These are phyloP conservation scores for Marcusenius ussheri DNA, from an alignment of 2,113 vertebrate genomes.

Conservation along the genomic window DNA sequence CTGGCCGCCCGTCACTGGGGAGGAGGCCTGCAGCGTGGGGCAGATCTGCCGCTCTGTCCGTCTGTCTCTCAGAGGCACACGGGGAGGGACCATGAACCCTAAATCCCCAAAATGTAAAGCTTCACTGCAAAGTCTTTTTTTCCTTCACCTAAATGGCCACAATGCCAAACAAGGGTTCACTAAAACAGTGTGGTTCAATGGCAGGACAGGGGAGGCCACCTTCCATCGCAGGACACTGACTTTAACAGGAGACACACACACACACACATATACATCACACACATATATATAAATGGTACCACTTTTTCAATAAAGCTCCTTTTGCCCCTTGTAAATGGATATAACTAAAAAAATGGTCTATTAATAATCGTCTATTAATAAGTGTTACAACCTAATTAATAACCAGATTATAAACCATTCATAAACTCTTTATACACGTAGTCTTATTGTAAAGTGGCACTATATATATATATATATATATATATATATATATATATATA, in stretches of 20 bases:
- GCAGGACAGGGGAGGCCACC: neutral
- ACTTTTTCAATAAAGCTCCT: no score
- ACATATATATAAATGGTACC: neutral
- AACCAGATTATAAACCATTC: no score
- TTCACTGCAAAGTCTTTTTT: neutral
- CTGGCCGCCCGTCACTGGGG: conserved; percentile 43
- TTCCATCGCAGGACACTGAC: neutral
- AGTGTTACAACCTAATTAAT: no score
- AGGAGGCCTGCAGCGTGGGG: conserved; percentile 18
- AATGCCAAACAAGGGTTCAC: neutral
- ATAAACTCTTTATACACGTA: no score
- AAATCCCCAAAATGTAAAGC: neutral
- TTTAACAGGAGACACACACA: neutral
- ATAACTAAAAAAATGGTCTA: no score
- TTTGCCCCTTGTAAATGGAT: no score
- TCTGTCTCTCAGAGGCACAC: conserved; percentile 7
- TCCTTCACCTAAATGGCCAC: neutral
- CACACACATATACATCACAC: neutral
- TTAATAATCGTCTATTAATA: no score
- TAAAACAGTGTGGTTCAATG: neutral
- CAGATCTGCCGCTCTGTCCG: neutral
- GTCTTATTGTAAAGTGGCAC: no score
- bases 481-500: no score
- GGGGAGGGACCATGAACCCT: neutral
- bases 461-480: no score